A percentile compares a stretch with the other conserved stretches of the same genome.
These are phyloP conservation scores for Drosophila fuyamai DNA, from an alignment of 1,140 invertebrate species.

Conservation along the genomic window DNA sequence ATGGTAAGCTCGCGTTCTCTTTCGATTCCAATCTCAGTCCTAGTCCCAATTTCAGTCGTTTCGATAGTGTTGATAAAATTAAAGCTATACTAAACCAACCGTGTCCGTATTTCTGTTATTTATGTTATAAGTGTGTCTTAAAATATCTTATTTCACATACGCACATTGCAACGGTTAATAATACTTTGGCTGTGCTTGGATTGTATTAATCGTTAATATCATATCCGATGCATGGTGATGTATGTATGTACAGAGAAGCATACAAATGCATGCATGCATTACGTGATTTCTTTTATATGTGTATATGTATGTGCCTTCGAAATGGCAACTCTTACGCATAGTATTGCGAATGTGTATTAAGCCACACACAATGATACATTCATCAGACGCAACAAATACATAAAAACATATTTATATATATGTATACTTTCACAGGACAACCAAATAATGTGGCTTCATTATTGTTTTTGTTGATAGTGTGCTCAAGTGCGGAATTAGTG, in stretches of 20 bases:
- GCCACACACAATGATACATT: conserved; percentile 10
- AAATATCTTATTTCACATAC: conserved; percentile 1
- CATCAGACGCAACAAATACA: conserved; percentile 15
- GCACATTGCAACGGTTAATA: background rate
- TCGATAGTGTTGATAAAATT: conserved; percentile 25
- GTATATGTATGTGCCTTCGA: conserved; percentile 24
- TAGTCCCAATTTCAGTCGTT: conserved; percentile 49
- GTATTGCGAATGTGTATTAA: conserved; percentile 34
- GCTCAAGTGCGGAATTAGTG: conserved; percentile 53
- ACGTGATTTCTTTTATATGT: conserved; percentile 18
- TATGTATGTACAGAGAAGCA: conserved; percentile 15
- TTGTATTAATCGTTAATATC: conserved; percentile 8
- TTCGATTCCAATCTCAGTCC: conserved; percentile 45
- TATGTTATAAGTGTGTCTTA: conserved; percentile 28
- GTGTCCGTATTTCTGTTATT: conserved; percentile 22
- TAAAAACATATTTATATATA: background rate
- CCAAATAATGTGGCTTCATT: conserved; percentile 27
- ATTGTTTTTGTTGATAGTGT: conserved; percentile 25
- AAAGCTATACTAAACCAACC: conserved; percentile 5
- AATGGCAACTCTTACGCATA: conserved; percentile 52
- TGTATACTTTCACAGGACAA: conserved; percentile 13
- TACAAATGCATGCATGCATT: conserved; percentile 20
- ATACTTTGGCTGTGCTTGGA: conserved; percentile 1
- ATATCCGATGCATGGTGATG: conserved; percentile 33
- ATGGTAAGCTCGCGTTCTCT: conserved; percentile 79